Conservation (phyloP, 2,888 invertebrate species). For the Mellilla xanthometata region DNA sequence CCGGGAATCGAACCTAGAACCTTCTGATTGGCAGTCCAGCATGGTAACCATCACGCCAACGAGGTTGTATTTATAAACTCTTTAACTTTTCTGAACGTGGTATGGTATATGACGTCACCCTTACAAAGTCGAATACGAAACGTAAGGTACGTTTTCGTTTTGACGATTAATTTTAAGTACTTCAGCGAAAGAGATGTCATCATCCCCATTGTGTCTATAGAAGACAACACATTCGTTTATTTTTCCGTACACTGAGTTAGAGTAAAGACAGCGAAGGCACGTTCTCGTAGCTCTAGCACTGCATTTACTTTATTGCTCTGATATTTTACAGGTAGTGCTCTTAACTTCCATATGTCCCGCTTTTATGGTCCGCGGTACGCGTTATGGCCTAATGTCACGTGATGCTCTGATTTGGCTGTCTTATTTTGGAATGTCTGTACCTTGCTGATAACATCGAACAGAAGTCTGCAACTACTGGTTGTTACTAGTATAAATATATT, state of each 20-base stretch:
- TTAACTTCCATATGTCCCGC: constrained; percentile 77
- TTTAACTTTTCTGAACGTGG: too few species aligned
- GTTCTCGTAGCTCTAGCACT: constrained; percentile 62
- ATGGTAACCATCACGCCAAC: too few species aligned
- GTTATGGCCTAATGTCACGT: constrained; percentile 78
- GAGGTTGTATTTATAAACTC: too few species aligned
- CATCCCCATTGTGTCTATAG: too few species aligned
- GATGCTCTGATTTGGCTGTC: constrained; percentile 55
- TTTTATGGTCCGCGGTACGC: constrained; percentile 76
- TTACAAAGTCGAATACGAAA: too few species aligned
- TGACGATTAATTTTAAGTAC: too few species aligned
- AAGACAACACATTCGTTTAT: constrained; percentile 18
- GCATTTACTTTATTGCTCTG: constrained; percentile 81
- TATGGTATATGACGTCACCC: too few species aligned
- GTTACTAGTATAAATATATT: too few species aligned
- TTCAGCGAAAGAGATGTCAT: too few species aligned
- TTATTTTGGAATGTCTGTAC: constrained; percentile 28
- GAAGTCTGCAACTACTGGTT: not conserved
- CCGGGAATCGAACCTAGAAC: too few species aligned
- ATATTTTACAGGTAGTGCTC: constrained; percentile 80
- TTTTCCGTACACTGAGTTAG: constrained; percentile 39
- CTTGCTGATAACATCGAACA: constrained; percentile 19
- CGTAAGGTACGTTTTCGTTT: too few species aligned
- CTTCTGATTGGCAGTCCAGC: too few species aligned
- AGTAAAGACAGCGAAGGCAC: constrained; percentile 51